Evolutionary conservation across 2,113 vertebrate genomes (phyloP), one percentile per base, ranked within the genome.

Genomic region (Vireo altiloquus): DNA sequence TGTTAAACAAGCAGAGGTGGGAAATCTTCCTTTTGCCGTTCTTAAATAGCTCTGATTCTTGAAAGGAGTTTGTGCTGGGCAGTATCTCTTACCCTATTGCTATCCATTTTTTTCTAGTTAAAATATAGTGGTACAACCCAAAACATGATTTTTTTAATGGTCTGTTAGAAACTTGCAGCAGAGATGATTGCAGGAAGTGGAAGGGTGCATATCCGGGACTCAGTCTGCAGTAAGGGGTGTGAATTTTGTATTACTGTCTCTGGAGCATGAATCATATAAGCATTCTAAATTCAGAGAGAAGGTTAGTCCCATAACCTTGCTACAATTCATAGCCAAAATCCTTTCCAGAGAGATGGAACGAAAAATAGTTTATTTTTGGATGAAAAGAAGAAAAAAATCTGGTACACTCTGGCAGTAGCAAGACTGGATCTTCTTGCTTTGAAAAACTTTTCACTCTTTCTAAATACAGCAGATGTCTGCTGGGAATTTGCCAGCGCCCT

Each of bases 1-100:
- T 97, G 96, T 96, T 97, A 97, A 97, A 96, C 90, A 97, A 95
- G 90, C 95, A 96, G 95, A 97, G 94, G 92, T 97, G 95, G 95
- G 92, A 90, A 93, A 82, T 93, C 94, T 95, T 94, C 69, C 83
- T 89, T 82, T 87, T 39, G 31, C 82, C 66, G 2, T 72, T 92
- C 76, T 82, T 69, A 49, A 72, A 63, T 87, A 21, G 5, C 37
- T 70, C 22, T 12, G 27, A 25, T 83, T 81, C 69, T 87, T 21
- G 1, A 47, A 90, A 86, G 47, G 44, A 37, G 14, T 56, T 56
- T 46, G n/a, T 78, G 44, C 24, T 59, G 78, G 89, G 60, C 75
- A 27, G 5, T 39, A 2, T 59, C 44, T 59, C 44, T 64, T 74
- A 18, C 22, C 15, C 27, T 54, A 6, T 54, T 22, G 33, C 42